Evolutionary conservation across 2,113 vertebrate genomes (phyloP).

Genomic region (Oreocharis arfaki): DNA sequence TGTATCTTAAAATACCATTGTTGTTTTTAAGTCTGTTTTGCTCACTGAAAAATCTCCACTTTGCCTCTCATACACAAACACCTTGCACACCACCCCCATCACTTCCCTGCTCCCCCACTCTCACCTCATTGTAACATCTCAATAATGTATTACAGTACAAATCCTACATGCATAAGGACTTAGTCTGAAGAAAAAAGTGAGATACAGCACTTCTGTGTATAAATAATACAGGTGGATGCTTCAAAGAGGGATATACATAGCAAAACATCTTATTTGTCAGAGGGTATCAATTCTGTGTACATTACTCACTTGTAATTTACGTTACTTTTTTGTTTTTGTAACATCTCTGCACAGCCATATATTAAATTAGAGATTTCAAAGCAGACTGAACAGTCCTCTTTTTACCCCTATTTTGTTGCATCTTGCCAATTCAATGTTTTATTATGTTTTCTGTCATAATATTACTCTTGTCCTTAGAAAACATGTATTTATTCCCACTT

Average conservation of each 20-base stretch:
- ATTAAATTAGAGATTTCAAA: constrained; percentile 66
- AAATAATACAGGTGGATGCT: neutral
- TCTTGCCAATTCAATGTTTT: constrained; percentile 67
- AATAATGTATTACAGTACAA: neutral
- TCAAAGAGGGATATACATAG: neutral
- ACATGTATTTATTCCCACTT: constrained; percentile 68
- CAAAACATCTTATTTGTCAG: constrained; percentile 9
- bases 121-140: neutral
- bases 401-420: constrained; percentile 59
- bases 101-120: neutral
- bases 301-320: constrained; percentile 18
- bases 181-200: neutral
- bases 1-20: neutral
- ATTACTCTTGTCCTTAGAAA: constrained; percentile 71
- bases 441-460: constrained; percentile 74
- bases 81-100: neutral
- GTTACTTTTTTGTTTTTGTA: constrained; percentile 21
- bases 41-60: neutral
- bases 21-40: neutral
- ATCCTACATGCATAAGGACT: neutral
- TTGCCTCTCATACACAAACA: neutral
- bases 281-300: neutral
- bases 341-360: neutral
- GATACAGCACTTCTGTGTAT: neutral
- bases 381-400: constrained; percentile 61